Base-by-base conservation (phyloP, 1,140 invertebrate genomes). In the Cecropterus lyciades region DNA sequence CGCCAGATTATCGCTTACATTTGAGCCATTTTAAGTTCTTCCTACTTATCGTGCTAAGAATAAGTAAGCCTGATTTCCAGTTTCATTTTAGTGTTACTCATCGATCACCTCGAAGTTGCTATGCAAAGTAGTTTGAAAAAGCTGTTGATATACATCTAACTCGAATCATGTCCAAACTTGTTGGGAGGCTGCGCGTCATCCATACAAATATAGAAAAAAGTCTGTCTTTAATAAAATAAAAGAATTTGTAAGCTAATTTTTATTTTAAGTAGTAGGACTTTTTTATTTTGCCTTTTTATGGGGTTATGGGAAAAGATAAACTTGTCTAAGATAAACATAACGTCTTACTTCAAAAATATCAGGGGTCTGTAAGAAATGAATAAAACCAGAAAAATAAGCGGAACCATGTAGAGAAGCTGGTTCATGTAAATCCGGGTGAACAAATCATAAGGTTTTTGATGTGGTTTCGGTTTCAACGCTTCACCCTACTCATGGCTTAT, bases 161-260 rank as follows among this genome's bases (percentile, higher is more conserved):
- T 73, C 68, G 76, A 80, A 81, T 89, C 86, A 85, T 84, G 86
- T 91, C 72, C 73, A 77, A 85, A 89, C 87, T 81, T 87, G 89
- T 72, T 55, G 64, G 76, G 15, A 79, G 78, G 69, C 76, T 71
- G 77, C 72, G 66, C 78, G 76, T 89, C 84, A 89, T 77, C 72
- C 14, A 67, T 40, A 40, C 11, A 40, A n/a, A 33, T 33, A 33
- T 6, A 33, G 3, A 33, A 33, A 33, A 33, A 9, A 1, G 30
- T 33, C 6, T 10, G 30, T 24, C 20, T 24, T 24, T 24, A 33
- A 33, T 33, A 33, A 33, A 33, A 33, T 10, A 9, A 1, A 33
- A 33, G 30, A 33, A 10, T 9, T 33, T 10, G 2, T 3, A 7
- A 9, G 30, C 9, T 33, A 9, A 9, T 33, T 8, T 33, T 33